Evolutionary conservation across 2,113 vertebrate genomes (phyloP).

Genomic region (Elgaria multicarinata): DNA sequence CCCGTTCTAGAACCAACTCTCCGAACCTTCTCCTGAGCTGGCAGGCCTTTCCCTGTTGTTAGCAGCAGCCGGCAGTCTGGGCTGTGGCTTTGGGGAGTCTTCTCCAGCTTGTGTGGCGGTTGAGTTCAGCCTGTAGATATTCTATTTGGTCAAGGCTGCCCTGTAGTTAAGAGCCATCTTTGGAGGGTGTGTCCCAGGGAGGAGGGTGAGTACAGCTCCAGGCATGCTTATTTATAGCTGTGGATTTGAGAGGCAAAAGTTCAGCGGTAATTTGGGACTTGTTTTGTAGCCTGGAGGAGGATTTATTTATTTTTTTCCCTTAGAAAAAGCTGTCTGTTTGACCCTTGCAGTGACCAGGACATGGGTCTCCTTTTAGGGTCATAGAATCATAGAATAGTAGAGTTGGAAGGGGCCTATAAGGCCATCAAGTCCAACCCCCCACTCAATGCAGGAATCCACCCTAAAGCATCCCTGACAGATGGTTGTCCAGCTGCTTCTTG

Average conservation of each 20-base stretch:
- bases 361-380: background rate
- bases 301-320: background rate
- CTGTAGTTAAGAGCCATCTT: background rate
- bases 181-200: background rate
- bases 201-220: background rate
- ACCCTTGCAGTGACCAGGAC: background rate
- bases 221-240: conserved; percentile 26
- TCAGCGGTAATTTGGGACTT: conserved; percentile 7
- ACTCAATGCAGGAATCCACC: too few species aligned
- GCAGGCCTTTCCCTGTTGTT: too few species aligned
- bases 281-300: background rate
- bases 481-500: too few species aligned
- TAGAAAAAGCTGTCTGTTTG: background rate
- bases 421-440: too few species aligned
- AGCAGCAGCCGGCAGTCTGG: background rate
- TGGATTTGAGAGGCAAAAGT: conserved; percentile 13
- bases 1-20: background rate
- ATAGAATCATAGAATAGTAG: too few species aligned
- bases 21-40: background rate
- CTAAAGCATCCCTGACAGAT: too few species aligned
- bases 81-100: background rate
- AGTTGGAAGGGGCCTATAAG: too few species aligned
- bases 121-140: background rate
- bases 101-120: background rate
- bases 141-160: conserved; percentile 5